phyloP scores from a whole-genome alignment of 2,888 invertebrate species.

The Cataglyphis cursor region DNA sequence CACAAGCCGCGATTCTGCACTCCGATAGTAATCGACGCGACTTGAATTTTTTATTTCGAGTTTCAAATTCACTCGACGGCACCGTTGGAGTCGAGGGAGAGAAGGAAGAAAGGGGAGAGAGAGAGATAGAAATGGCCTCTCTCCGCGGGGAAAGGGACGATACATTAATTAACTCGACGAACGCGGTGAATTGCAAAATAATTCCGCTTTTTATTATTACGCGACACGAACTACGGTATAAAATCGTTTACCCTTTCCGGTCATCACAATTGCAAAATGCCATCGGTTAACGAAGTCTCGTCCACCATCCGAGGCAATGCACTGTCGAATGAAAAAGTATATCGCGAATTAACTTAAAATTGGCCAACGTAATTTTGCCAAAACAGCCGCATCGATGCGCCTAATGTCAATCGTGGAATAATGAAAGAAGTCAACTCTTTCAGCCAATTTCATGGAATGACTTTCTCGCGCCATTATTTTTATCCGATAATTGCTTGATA shows the following conservation, averaged over 20 bases:
- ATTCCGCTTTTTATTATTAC: constrained; percentile 54
- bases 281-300: constrained; percentile 39
- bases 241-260: constrained; percentile 42
- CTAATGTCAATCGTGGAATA: constrained; percentile 5
- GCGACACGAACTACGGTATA: constrained; percentile 39
- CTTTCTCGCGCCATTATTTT: not conserved
- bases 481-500: not conserved
- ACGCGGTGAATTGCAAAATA: constrained; percentile 45
- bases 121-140: not conserved
- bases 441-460: not conserved
- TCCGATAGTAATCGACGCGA: constrained; percentile 46
- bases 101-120: not conserved
- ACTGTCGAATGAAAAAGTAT: constrained; percentile 14
- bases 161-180: constrained; percentile 54
- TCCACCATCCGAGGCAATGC: not conserved
- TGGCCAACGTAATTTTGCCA: constrained; percentile 21
- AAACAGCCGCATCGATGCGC: not conserved
- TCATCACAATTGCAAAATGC: constrained; percentile 51
- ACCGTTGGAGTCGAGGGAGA: not conserved
- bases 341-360: constrained; percentile 27
- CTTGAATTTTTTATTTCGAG: constrained; percentile 53
- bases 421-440: constrained; percentile 6
- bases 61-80: constrained; percentile 24
- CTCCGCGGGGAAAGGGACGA: constrained; percentile 9
- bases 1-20: constrained; percentile 28